Evolutionary conservation across 2,888 invertebrate species (phyloP), one percentile per base, ranked within the genome.

Genomic region (Mystacides longicornis): DNA sequence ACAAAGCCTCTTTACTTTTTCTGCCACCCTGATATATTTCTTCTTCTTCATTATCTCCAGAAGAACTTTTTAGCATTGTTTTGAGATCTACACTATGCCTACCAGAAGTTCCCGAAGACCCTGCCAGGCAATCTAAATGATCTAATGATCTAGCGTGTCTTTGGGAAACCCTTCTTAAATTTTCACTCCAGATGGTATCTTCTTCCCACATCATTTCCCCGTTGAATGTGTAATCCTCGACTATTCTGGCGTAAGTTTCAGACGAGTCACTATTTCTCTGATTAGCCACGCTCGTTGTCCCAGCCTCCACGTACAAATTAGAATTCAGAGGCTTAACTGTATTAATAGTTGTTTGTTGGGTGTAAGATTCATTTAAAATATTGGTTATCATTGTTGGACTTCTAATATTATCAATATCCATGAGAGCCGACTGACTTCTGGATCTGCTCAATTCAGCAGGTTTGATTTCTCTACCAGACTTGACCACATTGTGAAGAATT

Each of bases 151-250:
- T 80, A 1, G 90, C 89, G 66, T 91, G 90, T 33, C 89, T 77
- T 64, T 89, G 83, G 59, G 89, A 89, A 1, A 88, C 88, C 59
- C 86, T 78, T 58, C 90, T 77, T 50, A 91, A 73, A 65, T 87
- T 87, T 65, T 90, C 90, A 54, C 86, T 78, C 91, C 91, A 91
- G 23, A 89, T 72, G 5, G 81, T 74, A 70, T 91, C 90, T 70
- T 91, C 89, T 66, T 89, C 90, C 89, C 89, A 90, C 37, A 87
- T 79, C 67, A 86, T 83, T 64, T 86, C 86, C 49, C 85, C 86
- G 49, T 49, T 45, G 56, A 54, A 45, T 23, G 54, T 21, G 52
- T 60, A 49, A 56, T 55, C 23, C 60, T 63, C 22, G 23, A 20
- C 16, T 16, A 22, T 23, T 23, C 46, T 52, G 7, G 27, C 60